Conservation (phyloP, 92 coral and sea anemone species). For the Actinernus sp. region DNA sequence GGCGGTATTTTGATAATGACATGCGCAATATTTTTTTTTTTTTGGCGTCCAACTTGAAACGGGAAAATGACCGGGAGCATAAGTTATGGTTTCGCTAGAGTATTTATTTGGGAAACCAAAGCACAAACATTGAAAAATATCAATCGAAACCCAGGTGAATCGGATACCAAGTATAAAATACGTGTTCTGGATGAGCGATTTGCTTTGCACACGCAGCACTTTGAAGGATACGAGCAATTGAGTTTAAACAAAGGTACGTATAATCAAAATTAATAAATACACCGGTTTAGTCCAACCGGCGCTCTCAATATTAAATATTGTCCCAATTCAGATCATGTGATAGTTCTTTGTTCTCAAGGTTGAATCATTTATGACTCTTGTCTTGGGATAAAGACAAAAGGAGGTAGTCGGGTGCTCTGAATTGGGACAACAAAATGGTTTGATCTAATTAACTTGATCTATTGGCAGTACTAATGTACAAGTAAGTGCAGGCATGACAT, state of each 20-base stretch:
- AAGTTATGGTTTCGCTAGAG: slow-evolving; percentile 22
- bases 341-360: too few relatives aligned
- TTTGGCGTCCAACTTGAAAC: slow-evolving; percentile 21
- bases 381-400: background rate
- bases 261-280: background rate
- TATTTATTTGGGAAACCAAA: slow-evolving; percentile 30
- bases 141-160: slow-evolving; percentile 6
- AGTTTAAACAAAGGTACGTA: slow-evolving; percentile 30
- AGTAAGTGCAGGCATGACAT: too few relatives aligned
- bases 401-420: background rate
- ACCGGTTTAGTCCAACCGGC: background rate
- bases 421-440: background rate
- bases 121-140: background rate
- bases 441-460: too few relatives aligned
- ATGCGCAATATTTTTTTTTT: background rate
- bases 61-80: slow-evolving; percentile 29
- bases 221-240: slow-evolving; percentile 25
- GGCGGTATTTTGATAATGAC: slow-evolving; percentile 4
- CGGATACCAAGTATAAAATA: slow-evolving; percentile 1
- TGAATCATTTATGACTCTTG: too few relatives aligned
- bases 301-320: background rate
- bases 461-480: too few relatives aligned
- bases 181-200: slow-evolving; percentile 19
- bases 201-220: slow-evolving; percentile 18
- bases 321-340: background rate